phyloP scores from a whole-genome alignment of 2,888 invertebrate genomes.

The Caenorhabditis sp. region DNA sequence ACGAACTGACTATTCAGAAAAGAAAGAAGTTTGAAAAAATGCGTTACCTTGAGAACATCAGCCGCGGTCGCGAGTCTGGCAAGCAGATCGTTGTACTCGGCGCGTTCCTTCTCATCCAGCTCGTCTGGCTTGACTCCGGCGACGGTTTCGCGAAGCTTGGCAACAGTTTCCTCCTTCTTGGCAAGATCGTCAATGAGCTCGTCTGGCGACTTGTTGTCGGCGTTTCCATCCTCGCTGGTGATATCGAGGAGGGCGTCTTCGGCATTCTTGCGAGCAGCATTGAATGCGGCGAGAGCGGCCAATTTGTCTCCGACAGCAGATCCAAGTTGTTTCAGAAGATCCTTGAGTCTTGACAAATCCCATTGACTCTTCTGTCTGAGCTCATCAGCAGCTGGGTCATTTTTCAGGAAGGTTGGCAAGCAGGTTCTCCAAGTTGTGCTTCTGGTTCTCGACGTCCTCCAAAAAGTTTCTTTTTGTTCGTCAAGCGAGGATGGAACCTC shows the following conservation, averaged over 20 bases:
- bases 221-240: constrained; percentile 34
- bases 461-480: constrained; percentile 60
- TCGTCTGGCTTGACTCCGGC: constrained; percentile 40
- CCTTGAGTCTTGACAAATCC: constrained; percentile 65
- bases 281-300: constrained; percentile 67
- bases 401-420: constrained; percentile 55
- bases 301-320: constrained; percentile 66
- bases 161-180: constrained; percentile 42
- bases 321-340: constrained; percentile 60
- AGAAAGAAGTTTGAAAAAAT: neutral
- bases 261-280: constrained; percentile 63
- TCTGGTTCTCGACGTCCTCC: constrained; percentile 61
- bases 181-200: constrained; percentile 54
- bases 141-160: constrained; percentile 49
- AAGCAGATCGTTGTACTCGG: constrained; percentile 58
- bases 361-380: constrained; percentile 62
- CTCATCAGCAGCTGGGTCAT: constrained; percentile 59
- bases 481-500: constrained; percentile 53
- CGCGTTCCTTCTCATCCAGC: constrained; percentile 56
- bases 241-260: constrained; percentile 61
- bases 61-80: constrained; percentile 59
- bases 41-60: constrained; percentile 61
- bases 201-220: constrained; percentile 45
- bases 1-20: neutral
- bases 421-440: constrained; percentile 59